Base-by-base conservation (phyloP, 1,140 invertebrate species). In the Dryas iulia region DNA sequence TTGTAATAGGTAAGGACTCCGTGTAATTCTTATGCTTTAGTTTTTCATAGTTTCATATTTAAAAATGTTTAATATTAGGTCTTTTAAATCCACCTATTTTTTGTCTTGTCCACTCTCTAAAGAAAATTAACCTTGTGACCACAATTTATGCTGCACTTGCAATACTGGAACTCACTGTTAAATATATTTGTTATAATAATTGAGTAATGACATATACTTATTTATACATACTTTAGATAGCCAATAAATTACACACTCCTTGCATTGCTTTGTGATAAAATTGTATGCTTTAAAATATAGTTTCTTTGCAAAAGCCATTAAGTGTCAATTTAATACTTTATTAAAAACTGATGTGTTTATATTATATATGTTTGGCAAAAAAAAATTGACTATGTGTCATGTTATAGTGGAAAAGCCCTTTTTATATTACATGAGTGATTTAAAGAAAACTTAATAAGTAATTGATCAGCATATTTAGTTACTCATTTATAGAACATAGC, bases 221-320 rank as follows among this genome's bases (percentile, higher is more conserved):
- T n/a, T n/a, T n/a, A n/a, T n/a, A n/a, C n/a, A n/a, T 47, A 47
- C 28, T 62, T 53, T 62, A 62, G 59, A 53, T 62, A 62, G 59
- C 28, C 59, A 62, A 53, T 52, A 61, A 47, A 47, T 47, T 18
- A 28, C 3, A 14, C 25, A 28, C 26, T 57, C 14, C n/a, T 30
- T 30, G 25, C 28, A 57, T 57, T 30, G 28, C 56, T 57, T 57
- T 18, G 14, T 57, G 56, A 57, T 30, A n/a, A 28, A 21, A 59
- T 21, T 11, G 28, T 21, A 12, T 30, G 14, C 35, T 47, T 35
- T 35, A n/a, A n/a, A n/a, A 14, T 18, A 47, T 14, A 18, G 39
- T 47, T 39, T 14, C 7, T 18, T 47, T 47, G 39, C 7, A 18
- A 47, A 47, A 47, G 6, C 39, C 39, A 47, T 47, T 18, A 14